Evolutionary conservation across 2,888 invertebrate genomes (phyloP), one percentile per base, ranked within the genome.

Genomic region (Caenorhabditis doughertyi): DNA sequence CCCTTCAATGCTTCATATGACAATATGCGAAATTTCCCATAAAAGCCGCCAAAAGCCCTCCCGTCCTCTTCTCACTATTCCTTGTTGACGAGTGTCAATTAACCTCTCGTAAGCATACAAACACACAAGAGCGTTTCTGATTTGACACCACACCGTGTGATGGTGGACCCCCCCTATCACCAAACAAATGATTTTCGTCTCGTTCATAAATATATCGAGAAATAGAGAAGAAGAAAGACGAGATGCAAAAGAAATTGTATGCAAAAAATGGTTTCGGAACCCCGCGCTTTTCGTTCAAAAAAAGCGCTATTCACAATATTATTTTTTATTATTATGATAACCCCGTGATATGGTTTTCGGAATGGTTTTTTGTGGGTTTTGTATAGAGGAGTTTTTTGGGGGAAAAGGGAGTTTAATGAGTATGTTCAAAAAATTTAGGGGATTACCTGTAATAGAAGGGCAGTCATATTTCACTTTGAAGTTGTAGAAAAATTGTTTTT

Each of bases 51-150:
- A 32, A 55, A 29, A 44, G 13, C 44, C 44, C n/a, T 44, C 21
- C 25, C 8, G 23, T 3, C 11, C 47, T 47, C 47, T 64, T n/a
- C 62, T 35, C 9, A 7, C 39, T 9, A 47, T 18, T 18, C 5
- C 29, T n/a, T 56, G 18, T 72, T 62, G 72, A 72, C 62, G 21
- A 72, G 72, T 72, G 72, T 72, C 72, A 72, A 72, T 72, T 72
- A 72, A 62, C 72, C 72, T 53, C 21, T 21, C 25, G 13, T 27
- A 51, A 49, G 62, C 58, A 72, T 23, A 72, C 62, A 72, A 8
- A 51, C 9, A 51, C 25, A 51, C 25, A 25, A 51, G 7, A 23
- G 9, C 51, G 16, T 2, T 1, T n/a, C 16, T 25, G 58, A 18
- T 70, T 70, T 70, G 70, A 58, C 70, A 70, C 68, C 68, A 3